Evolutionary conservation across 2,113 vertebrate genomes (phyloP), one percentile per base, ranked within the genome.

Genomic region (Corythornis cristatus): DNA sequence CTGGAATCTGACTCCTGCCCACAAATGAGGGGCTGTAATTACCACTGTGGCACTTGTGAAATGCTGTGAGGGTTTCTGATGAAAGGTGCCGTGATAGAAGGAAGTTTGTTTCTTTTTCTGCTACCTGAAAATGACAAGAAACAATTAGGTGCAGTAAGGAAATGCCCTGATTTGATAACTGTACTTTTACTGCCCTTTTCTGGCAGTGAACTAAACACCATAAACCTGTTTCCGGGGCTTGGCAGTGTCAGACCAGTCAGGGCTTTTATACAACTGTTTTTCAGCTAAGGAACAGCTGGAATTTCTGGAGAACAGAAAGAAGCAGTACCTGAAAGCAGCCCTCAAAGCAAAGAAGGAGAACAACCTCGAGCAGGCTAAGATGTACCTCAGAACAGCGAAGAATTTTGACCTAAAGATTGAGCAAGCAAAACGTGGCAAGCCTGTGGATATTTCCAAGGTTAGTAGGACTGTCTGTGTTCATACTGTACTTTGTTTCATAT

Each of bases 281-380:
- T 78, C 88, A 99, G 99, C 93, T 33, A 95, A 70, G 64, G 98
- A 99, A 83, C 99, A 99, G 96, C 96, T 99, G 93, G 98, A 98
- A 65, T 97, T 99, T 90, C 95, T 99, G 86, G 98, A 99, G 97
- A 97, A 97, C 88, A 98, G 98, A 40, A 99, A 96, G 96, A 98
- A 98, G 88, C 98, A 99, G 90, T 99, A 99, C 96, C 94, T 99
- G 96, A 98, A 98, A 96, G 99, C 99, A 20, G 99, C 99, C 2
- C 70, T 99, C 90, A 98, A 99, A 95, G 99, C 99, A 37, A 99
- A 99, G 94, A 99, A 98, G 81, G 98, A 97, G 68, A 98, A 98
- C n/a, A 98, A 99, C 92, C 86, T 99, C 50, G 98, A 99, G 71
- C 98, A 99, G 95, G 99, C 99, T 6, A 99, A 98, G 95, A 79